Evolutionary conservation across 1,140 invertebrate species (phyloP).

Genomic region (Piezodorus guildinii): DNA sequence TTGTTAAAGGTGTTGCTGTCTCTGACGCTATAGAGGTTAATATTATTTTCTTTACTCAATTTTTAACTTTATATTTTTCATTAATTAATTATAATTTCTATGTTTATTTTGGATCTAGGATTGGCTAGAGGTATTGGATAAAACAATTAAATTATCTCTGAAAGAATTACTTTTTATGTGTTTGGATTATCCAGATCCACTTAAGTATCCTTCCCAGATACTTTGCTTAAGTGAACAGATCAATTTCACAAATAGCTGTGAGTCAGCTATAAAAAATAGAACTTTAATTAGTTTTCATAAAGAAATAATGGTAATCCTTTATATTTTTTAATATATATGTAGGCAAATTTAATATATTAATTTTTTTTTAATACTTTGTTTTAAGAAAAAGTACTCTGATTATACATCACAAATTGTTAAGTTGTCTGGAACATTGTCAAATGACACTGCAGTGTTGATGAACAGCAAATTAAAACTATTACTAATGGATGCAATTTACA

Average conservation of each 20-base stretch:
- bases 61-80: neutral
- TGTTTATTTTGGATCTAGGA: constrained; percentile 38
- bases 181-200: constrained; percentile 55
- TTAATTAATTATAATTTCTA: neutral
- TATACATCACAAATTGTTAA: too few relatives aligned
- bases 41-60: neutral
- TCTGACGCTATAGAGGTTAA: constrained; percentile 67
- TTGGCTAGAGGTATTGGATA: constrained; percentile 71
- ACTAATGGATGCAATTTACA: constrained; percentile 89
- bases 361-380: neutral
- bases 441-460: constrained; percentile 32
- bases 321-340: neutral
- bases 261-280: constrained; percentile 61
- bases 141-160: constrained; percentile 72
- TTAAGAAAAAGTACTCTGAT: neutral
- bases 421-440: too few relatives aligned
- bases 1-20: constrained; percentile 65
- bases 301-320: constrained; percentile 26
- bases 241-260: constrained; percentile 68
- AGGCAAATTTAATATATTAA: neutral
- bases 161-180: constrained; percentile 55
- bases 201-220: constrained; percentile 77
- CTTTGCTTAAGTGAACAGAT: constrained; percentile 57
- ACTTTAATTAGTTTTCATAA: constrained; percentile 39
- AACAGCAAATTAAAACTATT: constrained; percentile 59